Base-by-base conservation (phyloP, 2,888 invertebrate species). In the Thelaira solivaga region DNA sequence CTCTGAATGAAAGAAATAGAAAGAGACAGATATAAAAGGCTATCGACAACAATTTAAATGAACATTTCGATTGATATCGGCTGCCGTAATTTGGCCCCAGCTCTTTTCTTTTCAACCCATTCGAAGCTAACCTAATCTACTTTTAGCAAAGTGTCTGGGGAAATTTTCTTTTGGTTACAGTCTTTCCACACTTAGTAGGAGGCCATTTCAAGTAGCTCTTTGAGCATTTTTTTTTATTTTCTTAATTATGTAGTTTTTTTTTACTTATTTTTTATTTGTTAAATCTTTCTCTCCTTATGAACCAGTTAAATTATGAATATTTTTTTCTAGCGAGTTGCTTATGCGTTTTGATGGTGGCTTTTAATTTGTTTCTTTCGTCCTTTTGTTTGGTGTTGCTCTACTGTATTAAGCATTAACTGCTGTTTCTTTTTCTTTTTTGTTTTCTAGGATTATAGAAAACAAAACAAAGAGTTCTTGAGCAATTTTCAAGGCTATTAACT, bases 401-500 rank as follows among this genome's bases (percentile, higher is more conserved):
- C 22, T 39, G 13, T 16, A 20, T 4, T 31, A n/a, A n/a, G n/a
- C n/a, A n/a, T n/a, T n/a, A n/a, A n/a, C n/a, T n/a, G n/a, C n/a
- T n/a, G n/a, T n/a, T n/a, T n/a, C n/a, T n/a, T 10, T 2, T 31
- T 10, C 10, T 34, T 10, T 34, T 10, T n/a, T n/a, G 8, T n/a
- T n/a, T 34, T 34, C n/a, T 2, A n/a, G 34, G n/a, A 10, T 34
- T n/a, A 34, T n/a, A 41, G 8, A 26, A 47, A 47, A 47, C 13
- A 13, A 57, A 67, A 43, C 13, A 13, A 57, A 67, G 49, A 43
- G 61, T 65, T 69, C 69, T 59, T 69, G 39, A 47, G 51, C 47
- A 69, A 74, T 61, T 77, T 78, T 78, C 78, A 78, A 78, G 69
- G 77, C 77, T 69, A 74, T 78, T 74, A 78, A 74, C 74, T 71